phyloP scores from a whole-genome alignment of 2,797 vertebrate genomes.

The Tenualosa thibaudeaui region DNA sequence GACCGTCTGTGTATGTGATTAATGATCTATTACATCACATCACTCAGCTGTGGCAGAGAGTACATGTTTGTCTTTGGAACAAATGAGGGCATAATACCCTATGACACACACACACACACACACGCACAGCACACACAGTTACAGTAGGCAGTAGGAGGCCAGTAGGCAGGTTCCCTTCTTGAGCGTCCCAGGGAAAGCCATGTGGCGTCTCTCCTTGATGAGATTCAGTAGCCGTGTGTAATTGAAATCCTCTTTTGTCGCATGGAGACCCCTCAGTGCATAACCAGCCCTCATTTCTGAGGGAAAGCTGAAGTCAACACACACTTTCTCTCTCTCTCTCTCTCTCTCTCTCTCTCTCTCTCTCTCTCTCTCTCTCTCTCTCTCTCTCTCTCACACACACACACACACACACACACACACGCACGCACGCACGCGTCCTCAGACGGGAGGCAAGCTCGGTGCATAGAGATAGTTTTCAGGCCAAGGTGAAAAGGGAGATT shows the following conservation, averaged over 20 bases:
- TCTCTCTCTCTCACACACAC: too few relatives aligned
- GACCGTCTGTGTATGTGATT: not conserved
- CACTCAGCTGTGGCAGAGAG: not conserved
- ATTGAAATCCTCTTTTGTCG: conserved; percentile 47
- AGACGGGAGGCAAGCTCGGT: not conserved
- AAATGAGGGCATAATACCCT: not conserved
- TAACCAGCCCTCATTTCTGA: conserved; percentile 19
- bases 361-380: too few relatives aligned
- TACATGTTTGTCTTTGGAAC: not conserved
- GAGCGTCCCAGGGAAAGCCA: not conserved
- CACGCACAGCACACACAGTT: not conserved
- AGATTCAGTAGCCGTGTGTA: conserved; percentile 31
- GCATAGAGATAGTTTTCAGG: conserved; percentile 44
- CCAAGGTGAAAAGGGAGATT: conserved; percentile 46
- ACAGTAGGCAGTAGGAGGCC: not conserved
- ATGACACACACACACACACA: not conserved
- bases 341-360: too few relatives aligned
- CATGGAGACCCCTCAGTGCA: conserved; percentile 26
- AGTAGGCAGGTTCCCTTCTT: not conserved
- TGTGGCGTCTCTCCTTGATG: conserved; percentile 5
- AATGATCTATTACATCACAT: not conserved
- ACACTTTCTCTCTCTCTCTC: not conserved
- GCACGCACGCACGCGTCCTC: not conserved
- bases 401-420: not conserved
- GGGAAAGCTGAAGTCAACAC: conserved; percentile 12